Evolutionary conservation across 2,888 invertebrate species (phyloP), one percentile per base, ranked within the genome.

Genomic region (Drosophila anceps): DNA sequence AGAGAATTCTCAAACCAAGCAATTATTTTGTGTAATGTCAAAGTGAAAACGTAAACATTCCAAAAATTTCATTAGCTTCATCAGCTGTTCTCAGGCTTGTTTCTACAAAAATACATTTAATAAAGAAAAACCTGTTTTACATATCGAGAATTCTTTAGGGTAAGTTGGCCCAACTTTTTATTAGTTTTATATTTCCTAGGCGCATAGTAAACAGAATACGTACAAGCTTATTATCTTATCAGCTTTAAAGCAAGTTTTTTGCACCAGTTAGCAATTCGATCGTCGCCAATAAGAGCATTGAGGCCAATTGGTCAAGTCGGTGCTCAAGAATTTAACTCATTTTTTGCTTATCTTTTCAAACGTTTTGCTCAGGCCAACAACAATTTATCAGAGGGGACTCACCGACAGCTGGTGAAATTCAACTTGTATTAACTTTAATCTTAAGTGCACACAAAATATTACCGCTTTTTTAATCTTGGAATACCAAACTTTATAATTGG

Each of bases 321-420:
- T 15, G 24, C 24, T 67, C 35, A 51, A 72, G 62, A 57, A 55
- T 37, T 66, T 69, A 8, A 27, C 68, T 33, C 37, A 53, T 37
- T 73, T 79, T 87, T 15, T 79, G 90, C 90, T 84, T 89, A 89
- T 79, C 89, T 72, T 82, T 87, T 89, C 69, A 63, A 76, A 58
- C 76, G 76, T 69, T 62, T 43, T 41, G 24, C 12, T 54, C 39
- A 44, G 24, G 20, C 53, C 50, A 57, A 61, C 35, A 66, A 43
- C 33, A 65, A 54, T 54, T 44, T 12, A 29, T 9, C n/a, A 18
- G n/a, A 31, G 58, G 83, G 88, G 81, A 80, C 60, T 69, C 73
- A 85, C 83, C 58, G 44, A 9, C 13, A 18, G 44, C 18, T 78
- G 46, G 43, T 69, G 39, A 81, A 69, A 62, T 72, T 59, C 13